These are phyloP conservation scores for Reticulitermes speratus DNA, from an alignment of 1,140 invertebrate species.

Conservation along the genomic window DNA sequence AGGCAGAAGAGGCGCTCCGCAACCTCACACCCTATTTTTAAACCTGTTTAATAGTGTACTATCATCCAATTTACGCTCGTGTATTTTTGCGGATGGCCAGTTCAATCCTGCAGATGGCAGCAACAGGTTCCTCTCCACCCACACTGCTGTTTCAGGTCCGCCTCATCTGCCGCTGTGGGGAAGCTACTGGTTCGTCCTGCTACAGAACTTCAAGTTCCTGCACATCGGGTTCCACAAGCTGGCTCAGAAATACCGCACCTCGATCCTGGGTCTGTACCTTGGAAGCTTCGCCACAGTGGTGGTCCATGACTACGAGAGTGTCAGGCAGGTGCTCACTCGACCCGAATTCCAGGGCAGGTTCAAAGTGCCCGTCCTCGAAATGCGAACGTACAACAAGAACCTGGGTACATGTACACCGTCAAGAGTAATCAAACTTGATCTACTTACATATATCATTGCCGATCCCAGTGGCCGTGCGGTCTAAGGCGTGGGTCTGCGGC, in stretches of 20 bases:
- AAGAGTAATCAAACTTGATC: too few species aligned
- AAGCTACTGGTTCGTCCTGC: slow-evolving; percentile 42
- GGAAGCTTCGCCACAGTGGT: slow-evolving; percentile 44
- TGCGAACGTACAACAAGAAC: slow-evolving; percentile 32
- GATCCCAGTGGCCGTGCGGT: too few species aligned
- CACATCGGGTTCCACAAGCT: slow-evolving; percentile 39
- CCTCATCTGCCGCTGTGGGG: slow-evolving; percentile 42
- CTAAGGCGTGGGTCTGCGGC: too few species aligned
- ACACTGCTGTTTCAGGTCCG: slow-evolving; percentile 36
- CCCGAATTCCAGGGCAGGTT: slow-evolving; percentile 50
- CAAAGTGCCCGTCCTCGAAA: slow-evolving; percentile 40
- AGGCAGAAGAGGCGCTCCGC: too few species aligned
- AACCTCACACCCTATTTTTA: too few species aligned
- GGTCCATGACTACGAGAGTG: slow-evolving; percentile 44
- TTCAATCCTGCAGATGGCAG: too few species aligned
- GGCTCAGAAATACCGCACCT: slow-evolving; percentile 46
- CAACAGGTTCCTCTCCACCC: too few species aligned
- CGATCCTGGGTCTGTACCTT: slow-evolving; percentile 48
- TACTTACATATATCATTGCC: too few species aligned
- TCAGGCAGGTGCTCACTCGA: slow-evolving; percentile 47
- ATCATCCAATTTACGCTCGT: too few species aligned
- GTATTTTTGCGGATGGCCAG: too few species aligned
- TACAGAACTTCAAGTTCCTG: slow-evolving; percentile 41
- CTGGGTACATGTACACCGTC: too few species aligned
- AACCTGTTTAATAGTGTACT: too few species aligned